A percentile compares a stretch with the other conserved stretches of the same genome.
These are phyloP conservation scores for Beroe ovata DNA, from an alignment of 37 sponge, comb jelly and placozoan genomes.

Conservation along the genomic window DNA sequence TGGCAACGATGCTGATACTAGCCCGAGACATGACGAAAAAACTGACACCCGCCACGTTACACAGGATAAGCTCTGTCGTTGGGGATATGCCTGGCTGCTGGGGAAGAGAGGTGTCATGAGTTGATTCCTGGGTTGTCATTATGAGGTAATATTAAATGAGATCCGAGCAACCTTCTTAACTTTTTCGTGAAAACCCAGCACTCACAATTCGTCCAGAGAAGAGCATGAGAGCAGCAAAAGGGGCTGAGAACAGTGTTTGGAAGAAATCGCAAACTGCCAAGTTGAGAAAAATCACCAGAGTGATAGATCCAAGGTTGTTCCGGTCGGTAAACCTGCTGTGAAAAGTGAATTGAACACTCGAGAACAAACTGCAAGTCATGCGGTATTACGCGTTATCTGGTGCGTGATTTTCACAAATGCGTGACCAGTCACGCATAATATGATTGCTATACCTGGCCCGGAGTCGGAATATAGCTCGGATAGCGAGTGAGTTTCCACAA, in stretches of 20 bases:
- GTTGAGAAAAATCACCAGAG: constrained; percentile 64
- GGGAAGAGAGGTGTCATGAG: neutral
- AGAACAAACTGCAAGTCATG: too few species aligned
- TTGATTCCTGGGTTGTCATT: too few species aligned
- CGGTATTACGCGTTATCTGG: too few species aligned
- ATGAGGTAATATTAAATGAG: too few species aligned
- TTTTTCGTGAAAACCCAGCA: neutral
- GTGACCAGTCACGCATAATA: too few species aligned
- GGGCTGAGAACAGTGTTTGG: constrained; percentile 54
- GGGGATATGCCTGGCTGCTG: constrained; percentile 59
- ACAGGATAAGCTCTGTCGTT: constrained; percentile 2
- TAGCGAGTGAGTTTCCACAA: constrained; percentile 33
- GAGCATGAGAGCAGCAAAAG: constrained; percentile 59
- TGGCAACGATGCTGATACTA: constrained; percentile 63
- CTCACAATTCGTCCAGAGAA: constrained; percentile 48
- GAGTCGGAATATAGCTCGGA: constrained; percentile 7
- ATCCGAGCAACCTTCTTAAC: too few species aligned
- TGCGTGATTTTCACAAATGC: too few species aligned
- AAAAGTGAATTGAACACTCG: too few species aligned
- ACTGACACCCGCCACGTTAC: constrained; percentile 62
- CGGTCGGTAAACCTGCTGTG: constrained; percentile 39
- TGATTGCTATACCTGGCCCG: neutral
- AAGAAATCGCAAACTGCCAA: constrained; percentile 55
- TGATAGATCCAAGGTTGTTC: constrained; percentile 54
- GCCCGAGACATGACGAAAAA: constrained; percentile 65